Evolutionary conservation across 2,113 vertebrate species (phyloP).

Genomic region (Antechinus flavipes): DNA sequence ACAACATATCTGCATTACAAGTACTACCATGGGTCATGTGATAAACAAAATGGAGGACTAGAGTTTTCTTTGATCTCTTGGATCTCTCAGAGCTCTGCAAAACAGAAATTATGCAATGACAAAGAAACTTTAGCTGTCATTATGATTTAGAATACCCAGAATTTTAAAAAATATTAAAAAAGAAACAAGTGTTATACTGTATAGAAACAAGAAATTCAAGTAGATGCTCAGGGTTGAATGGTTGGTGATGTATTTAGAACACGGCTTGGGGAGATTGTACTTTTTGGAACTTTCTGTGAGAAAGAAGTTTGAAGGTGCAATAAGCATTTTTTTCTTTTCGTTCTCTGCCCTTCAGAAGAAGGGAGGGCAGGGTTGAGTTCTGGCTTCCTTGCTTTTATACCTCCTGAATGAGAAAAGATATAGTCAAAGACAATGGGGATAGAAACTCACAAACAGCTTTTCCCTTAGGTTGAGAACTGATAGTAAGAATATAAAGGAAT

Average conservation of each 20-base stretch:
- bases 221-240: background rate
- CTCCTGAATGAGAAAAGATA: background rate
- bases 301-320: background rate
- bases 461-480: background rate
- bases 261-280: background rate
- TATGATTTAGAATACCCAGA: background rate
- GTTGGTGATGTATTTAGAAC: background rate
- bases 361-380: background rate
- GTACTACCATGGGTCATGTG: background rate
- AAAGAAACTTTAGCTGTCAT: background rate
- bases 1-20: too few relatives aligned
- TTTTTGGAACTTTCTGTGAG: background rate
- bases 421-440: background rate
- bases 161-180: background rate
- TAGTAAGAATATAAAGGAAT: background rate
- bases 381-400: background rate
- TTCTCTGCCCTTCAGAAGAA: background rate
- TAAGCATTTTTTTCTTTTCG: background rate
- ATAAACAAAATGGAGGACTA: background rate
- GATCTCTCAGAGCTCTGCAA: background rate
- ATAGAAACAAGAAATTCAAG: background rate
- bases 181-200: background rate
- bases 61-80: background rate
- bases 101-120: background rate
- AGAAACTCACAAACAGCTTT: background rate